These are phyloP conservation scores for cat (Felis catus) DNA, from an alignment of 2,113 vertebrate genomes.

Conservation along the genomic window F.catus_Fca126_mat1.0 CM031414.1:28423501-28424000, in stretches of 20 bases:
- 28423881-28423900: background rate
- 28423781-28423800: constrained; percentile 1
- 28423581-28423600: background rate
- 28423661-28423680: background rate
- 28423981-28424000: background rate
- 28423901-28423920: background rate
- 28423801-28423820: background rate
- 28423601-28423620: background rate
- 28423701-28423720: background rate
- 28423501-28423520: background rate
- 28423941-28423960: background rate
- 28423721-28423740: background rate
- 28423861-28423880: background rate
- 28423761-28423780: background rate
- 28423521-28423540: background rate
- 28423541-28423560: background rate
- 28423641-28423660: background rate
- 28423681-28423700: background rate
- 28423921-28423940: background rate
- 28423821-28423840: background rate
- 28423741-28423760: background rate
- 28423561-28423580: background rate
- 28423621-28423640: background rate
- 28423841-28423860: background rate
- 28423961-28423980: background rate